Base-by-base conservation (phyloP, 2,797 vertebrate genomes). In the Luscinia megarhynchos region DNA sequence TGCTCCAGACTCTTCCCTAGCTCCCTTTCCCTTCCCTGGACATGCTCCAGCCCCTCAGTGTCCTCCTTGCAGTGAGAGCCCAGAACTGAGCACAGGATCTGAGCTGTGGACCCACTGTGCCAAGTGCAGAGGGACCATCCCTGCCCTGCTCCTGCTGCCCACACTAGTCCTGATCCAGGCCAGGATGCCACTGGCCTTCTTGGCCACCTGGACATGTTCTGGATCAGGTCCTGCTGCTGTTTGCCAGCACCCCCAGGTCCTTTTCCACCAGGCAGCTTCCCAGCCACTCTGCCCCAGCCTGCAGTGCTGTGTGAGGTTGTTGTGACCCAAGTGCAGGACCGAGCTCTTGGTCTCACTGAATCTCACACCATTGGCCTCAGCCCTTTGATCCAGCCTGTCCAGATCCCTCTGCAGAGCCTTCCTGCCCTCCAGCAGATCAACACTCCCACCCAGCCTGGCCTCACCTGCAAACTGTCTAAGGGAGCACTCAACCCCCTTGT, bases 81-180 rank as follows among this genome's bases (percentile, higher is more conserved):
- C 4, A 13, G 4, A 76, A 53, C 10, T 8, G 15, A 0, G 11
- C 1, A n/a, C 11, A 8, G 9, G 9, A 77, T 30, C 24, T 0
- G 4, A 21, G 29, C 1, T 40, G 20, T 40, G 48, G 11, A 9
- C 20, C 54, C 34, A 61, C 1, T 29, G 13, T 20, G n/a, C n/a
- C 0, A 1, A 29, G 10, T 5, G 16, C 5, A 19, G 23, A 12
- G 15, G 14, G 1, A 11, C 15, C 2, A 3, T 45, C 46, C 0
- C 27, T 38, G 40, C 14, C 38, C 22, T 54, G 27, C 4, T 38
- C n/a, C n/a, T 72, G n/a, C 18, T 82, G 50, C 8, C 22, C 43
- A 51, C 29, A 27, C 45, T 1, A 17, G 0, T 61, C 1, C 73
- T 61, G 57, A 27, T n/a, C 1, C 10, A 62, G 36, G 29, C 29